These are phyloP conservation scores for Hipparchia semele DNA, from an alignment of 2,888 invertebrate genomes.

Conservation along the genomic window DNA sequence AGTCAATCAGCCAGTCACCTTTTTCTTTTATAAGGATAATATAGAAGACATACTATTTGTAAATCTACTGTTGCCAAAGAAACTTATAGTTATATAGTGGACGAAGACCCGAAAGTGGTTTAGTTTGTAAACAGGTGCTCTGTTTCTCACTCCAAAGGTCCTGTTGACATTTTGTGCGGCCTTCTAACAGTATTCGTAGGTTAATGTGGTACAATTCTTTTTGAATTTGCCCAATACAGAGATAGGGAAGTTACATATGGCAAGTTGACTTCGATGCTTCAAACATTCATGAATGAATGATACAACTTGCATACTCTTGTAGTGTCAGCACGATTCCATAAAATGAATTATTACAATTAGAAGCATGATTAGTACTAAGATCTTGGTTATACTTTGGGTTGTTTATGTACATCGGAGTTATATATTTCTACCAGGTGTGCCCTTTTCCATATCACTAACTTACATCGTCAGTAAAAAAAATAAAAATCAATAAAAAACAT, in stretches of 20 bases:
- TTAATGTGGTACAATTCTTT: conserved; percentile 58
- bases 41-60: too few species aligned
- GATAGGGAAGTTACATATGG: conserved; percentile 3
- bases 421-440: too few species aligned
- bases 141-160: conserved; percentile 71
- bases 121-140: conserved; percentile 54
- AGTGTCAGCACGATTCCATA: too few species aligned
- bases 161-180: conserved; percentile 71
- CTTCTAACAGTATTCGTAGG: conserved; percentile 62
- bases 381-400: too few species aligned
- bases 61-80: not conserved
- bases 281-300: not conserved
- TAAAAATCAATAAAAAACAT: too few species aligned
- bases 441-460: too few species aligned
- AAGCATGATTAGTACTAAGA: too few species aligned
- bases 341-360: too few species aligned
- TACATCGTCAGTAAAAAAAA: too few species aligned
- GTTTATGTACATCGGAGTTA: too few species aligned
- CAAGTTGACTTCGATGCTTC: not conserved
- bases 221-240: conserved; percentile 33
- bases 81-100: not conserved
- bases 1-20: too few species aligned
- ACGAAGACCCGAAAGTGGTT: conserved; percentile 23
- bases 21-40: too few species aligned
- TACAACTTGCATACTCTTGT: not conserved